These are phyloP conservation scores for Rhogogaster chlorosoma DNA, from an alignment of 2,888 invertebrate genomes.

Conservation along the genomic window DNA sequence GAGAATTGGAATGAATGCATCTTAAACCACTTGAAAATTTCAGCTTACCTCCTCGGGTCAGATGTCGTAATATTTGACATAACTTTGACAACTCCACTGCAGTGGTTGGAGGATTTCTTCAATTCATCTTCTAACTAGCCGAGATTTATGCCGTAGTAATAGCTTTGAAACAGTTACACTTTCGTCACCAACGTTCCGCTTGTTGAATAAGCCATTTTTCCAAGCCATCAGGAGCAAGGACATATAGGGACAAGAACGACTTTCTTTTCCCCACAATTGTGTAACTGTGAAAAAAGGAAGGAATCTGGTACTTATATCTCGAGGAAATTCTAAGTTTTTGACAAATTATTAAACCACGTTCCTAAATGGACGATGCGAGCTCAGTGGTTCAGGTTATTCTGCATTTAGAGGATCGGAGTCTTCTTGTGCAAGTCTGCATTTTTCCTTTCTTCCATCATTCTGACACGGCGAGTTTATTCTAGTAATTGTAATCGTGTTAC, in stretches of 20 bases:
- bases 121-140: neutral
- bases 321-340: neutral
- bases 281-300: slow-evolving; percentile 1
- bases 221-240: slow-evolving; percentile 21
- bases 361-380: neutral
- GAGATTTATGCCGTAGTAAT: neutral
- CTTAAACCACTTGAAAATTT: too few relatives aligned
- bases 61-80: too few relatives aligned
- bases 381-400: neutral
- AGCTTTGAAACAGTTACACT: slow-evolving; percentile 3
- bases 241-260: neutral
- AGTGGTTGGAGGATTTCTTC: neutral
- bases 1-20: too few relatives aligned
- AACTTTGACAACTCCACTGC: neutral
- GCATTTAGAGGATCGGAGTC: neutral
- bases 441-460: neutral
- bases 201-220: slow-evolving; percentile 24
- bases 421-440: neutral
- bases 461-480: slow-evolving; percentile 26
- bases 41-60: too few relatives aligned
- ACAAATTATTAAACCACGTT: neutral
- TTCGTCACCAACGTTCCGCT: slow-evolving; percentile 39
- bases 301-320: neutral
- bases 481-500: slow-evolving; percentile 45
- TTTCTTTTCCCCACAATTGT: slow-evolving; percentile 12